A percentile compares a stretch with the other conserved stretches of the same genome.
phyloP scores from a whole-genome alignment of 2,113 vertebrate genomes.

The Ctenodactylus gundi region DNA sequence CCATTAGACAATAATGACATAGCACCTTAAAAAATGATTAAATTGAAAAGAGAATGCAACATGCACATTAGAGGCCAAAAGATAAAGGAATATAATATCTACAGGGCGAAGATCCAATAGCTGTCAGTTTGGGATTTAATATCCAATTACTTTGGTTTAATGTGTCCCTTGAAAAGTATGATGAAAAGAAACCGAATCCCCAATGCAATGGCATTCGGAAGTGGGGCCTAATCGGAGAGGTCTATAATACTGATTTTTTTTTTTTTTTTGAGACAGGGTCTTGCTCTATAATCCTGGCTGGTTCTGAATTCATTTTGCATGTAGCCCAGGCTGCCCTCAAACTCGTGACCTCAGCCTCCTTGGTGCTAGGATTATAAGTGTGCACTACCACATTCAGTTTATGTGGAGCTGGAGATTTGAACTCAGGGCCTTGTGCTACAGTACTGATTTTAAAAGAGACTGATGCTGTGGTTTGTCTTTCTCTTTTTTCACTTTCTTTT shows the following conservation, averaged over 20 bases:
- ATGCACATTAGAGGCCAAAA: slow-evolving; percentile 24
- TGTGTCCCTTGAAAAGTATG: neutral
- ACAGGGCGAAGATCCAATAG: neutral
- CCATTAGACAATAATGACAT: slow-evolving; percentile 18
- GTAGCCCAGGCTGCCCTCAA: too few relatives aligned
- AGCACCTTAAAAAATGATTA: neutral
- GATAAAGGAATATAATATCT: slow-evolving; percentile 37
- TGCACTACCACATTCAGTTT: too few relatives aligned
- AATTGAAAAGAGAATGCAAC: slow-evolving; percentile 18
- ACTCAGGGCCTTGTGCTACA: too few relatives aligned
- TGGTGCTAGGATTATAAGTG: too few relatives aligned
- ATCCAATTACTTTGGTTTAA: neutral
- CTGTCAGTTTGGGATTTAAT: slow-evolving; percentile 42
- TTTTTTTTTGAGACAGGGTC: too few relatives aligned
- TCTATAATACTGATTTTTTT: neutral
- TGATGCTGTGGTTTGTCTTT: neutral
- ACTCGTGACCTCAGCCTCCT: too few relatives aligned
- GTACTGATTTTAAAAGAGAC: neutral
- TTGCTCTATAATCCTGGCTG: too few relatives aligned
- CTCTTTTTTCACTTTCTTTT: neutral
- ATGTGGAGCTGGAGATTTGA: too few relatives aligned
- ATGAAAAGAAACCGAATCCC: neutral
- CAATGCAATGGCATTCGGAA: neutral
- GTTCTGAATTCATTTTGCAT: too few relatives aligned
- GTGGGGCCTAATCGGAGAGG: neutral